Percentiles rank a stretch among this genome's conserved stretches.
Conservation (phyloP, 2,113 vertebrate species). For the Beaufortia kweichowensis region DNA sequence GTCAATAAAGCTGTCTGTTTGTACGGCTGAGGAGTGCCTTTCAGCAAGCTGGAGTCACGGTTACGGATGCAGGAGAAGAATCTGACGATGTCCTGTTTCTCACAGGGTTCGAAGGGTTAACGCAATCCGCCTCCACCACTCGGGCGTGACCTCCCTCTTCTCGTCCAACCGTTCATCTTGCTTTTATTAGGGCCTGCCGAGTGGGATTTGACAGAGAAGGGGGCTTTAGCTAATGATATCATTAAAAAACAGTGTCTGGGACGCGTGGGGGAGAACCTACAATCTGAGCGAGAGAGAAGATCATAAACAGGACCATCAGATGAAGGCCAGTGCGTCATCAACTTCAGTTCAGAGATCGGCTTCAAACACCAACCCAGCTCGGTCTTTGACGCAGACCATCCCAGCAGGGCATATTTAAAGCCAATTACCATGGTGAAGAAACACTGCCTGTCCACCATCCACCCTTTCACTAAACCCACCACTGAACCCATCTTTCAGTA, state of each 20-base stretch:
- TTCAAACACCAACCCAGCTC: slow-evolving; percentile 37
- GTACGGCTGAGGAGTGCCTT: slow-evolving; percentile 34
- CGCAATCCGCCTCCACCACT: slow-evolving; percentile 21
- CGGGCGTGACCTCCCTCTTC: slow-evolving; percentile 28
- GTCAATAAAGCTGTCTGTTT: slow-evolving; percentile 49
- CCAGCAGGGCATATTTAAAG: slow-evolving; percentile 51
- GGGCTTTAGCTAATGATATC: slow-evolving; percentile 61
- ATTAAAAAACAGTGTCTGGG: slow-evolving; percentile 49
- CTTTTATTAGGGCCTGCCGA: slow-evolving; percentile 53
- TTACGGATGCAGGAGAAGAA: not conserved
- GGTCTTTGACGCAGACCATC: slow-evolving; percentile 5
- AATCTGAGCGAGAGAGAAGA: slow-evolving; percentile 35
- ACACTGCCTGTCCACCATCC: slow-evolving; percentile 7
- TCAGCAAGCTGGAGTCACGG: slow-evolving; percentile 24
- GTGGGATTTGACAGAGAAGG: slow-evolving; percentile 45
- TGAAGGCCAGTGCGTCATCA: slow-evolving; percentile 17
- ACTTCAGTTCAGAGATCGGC: slow-evolving; percentile 39
- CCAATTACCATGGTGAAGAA: slow-evolving; percentile 49
- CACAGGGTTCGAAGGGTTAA: slow-evolving; percentile 39
- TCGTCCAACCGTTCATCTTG: slow-evolving; percentile 12
- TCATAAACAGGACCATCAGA: slow-evolving; percentile 19
- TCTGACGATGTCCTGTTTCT: slow-evolving; percentile 27
- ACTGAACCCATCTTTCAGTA: slow-evolving; percentile 20
- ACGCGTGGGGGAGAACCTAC: slow-evolving; percentile 12
- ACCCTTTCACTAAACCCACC: not conserved